phyloP scores from a whole-genome alignment of 2,113 vertebrate genomes.

The Conger conger region DNA sequence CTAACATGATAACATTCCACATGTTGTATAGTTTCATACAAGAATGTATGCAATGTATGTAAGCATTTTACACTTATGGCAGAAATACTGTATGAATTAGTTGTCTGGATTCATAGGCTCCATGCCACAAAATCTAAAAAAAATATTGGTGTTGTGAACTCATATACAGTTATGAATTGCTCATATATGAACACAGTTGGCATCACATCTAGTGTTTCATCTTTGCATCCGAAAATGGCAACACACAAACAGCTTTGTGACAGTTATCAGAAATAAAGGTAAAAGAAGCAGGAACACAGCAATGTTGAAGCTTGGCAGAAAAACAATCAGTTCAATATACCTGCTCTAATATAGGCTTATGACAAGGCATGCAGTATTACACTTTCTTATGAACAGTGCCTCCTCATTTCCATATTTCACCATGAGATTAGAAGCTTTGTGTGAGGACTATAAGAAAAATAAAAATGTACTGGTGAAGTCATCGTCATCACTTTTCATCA shows the following conservation, averaged over 20 bases:
- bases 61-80: too few relatives aligned
- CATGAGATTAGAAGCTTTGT: background rate
- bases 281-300: too few relatives aligned
- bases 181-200: background rate
- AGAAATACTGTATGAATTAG: too few relatives aligned
- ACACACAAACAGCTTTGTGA: background rate
- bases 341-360: background rate
- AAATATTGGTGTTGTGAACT: background rate
- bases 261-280: too few relatives aligned
- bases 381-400: background rate
- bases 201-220: background rate
- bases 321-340: background rate
- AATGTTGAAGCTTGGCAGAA: background rate
- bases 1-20: too few relatives aligned
- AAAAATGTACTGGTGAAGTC: background rate
- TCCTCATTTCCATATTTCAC: conserved; percentile 2
- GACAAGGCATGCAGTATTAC: background rate
- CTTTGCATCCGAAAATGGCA: background rate
- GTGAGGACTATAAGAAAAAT: background rate
- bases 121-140: background rate
- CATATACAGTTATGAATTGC: background rate
- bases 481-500: background rate
- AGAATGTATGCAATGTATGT: too few relatives aligned
- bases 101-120: background rate
- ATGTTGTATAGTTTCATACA: too few relatives aligned